Evolutionary conservation across 2,113 vertebrate species (phyloP), one percentile per base, ranked within the genome.

Genomic region (Vulpes vulpes): DNA sequence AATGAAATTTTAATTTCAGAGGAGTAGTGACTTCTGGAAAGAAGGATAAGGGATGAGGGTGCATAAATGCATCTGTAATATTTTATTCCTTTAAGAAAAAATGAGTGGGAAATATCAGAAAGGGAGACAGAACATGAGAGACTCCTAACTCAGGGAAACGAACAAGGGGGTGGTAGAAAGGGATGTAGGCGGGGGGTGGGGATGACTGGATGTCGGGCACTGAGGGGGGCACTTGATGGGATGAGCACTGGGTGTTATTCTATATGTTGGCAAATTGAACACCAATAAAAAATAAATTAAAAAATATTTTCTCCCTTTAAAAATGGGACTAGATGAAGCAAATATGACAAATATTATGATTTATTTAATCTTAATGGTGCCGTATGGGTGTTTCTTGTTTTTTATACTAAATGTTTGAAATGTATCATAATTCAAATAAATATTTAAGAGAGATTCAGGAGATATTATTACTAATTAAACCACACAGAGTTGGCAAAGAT

Each of bases 381-480:
- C 81, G 64, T 15, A 20, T 4, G 27, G 10, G 0, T 84, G 38
- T 51, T 81, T 91, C 79, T 81, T 95, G 82, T 71, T 87, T 89
- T 88, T 85, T 89, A 62, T 64, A 71, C 38, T 85, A 81, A 83
- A 53, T 49, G 27, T 65, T 71, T 90, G 35, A 53, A 95, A 86
- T 62, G 51, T 9, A 64, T 62, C 43, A 73, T 76, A 97, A 88
- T 60, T 92, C 95, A 93, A 76, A 74, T 32, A 78, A 84, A 73
- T 78, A 2, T 71, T 73, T 78, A 59, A 51, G 38, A 97, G n/a
- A 88, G 65, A 25, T 60, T n/a, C 60, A 74, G 43, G 74, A 91
- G 76, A 80, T 32, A 74, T 0, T 82, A n/a, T 92, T 89, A 43
- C 88, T 69, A 96, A 90, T 38, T 79, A 59, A 92, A 96, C 67